These are phyloP conservation scores for Conops quadrifasciatus DNA, from an alignment of 2,888 invertebrate species.

Conservation along the genomic window DNA sequence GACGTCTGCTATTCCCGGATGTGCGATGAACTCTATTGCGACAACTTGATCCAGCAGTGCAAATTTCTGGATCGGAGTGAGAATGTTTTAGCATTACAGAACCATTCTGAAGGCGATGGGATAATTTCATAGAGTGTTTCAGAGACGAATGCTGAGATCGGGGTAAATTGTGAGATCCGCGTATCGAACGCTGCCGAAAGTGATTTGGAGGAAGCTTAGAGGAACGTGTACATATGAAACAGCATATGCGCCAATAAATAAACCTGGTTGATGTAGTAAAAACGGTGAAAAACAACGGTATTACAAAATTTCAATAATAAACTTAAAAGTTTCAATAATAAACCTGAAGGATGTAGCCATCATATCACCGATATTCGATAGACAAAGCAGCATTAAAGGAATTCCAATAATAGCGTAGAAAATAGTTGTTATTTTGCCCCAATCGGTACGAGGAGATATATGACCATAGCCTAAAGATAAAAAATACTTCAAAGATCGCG, in stretches of 20 bases:
- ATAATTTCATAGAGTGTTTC: conserved; percentile 69
- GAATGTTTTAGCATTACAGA: conserved; percentile 74
- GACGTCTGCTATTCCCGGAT: conserved; percentile 38
- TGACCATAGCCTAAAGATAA: conserved; percentile 81
- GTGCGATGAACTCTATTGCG: conserved; percentile 48
- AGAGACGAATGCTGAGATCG: conserved; percentile 67
- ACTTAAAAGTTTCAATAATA: conserved; percentile 64
- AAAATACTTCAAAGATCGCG: no score
- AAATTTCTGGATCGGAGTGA: conserved; percentile 77
- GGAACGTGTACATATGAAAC: conserved; percentile 86
- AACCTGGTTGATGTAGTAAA: conserved; percentile 68
- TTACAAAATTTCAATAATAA: conserved; percentile 25
- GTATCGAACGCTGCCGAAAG: conserved; percentile 52
- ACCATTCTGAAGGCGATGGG: conserved; percentile 71
- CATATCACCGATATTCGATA: conserved; percentile 92
- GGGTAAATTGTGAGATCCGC: conserved; percentile 50
- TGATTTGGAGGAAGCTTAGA: conserved; percentile 68
- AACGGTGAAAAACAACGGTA: not conserved
- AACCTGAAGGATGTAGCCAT: conserved; percentile 91
- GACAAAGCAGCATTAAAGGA: conserved; percentile 91
- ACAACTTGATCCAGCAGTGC: conserved; percentile 50
- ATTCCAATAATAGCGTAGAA: conserved; percentile 96
- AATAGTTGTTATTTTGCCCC: conserved; percentile 94
- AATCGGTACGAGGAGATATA: conserved; percentile 91
- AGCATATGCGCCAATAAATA: conserved; percentile 92